Evolutionary conservation across 1,140 invertebrate genomes (phyloP), one percentile per base, ranked within the genome.

Genomic region (Eulimnadia texana): DNA sequence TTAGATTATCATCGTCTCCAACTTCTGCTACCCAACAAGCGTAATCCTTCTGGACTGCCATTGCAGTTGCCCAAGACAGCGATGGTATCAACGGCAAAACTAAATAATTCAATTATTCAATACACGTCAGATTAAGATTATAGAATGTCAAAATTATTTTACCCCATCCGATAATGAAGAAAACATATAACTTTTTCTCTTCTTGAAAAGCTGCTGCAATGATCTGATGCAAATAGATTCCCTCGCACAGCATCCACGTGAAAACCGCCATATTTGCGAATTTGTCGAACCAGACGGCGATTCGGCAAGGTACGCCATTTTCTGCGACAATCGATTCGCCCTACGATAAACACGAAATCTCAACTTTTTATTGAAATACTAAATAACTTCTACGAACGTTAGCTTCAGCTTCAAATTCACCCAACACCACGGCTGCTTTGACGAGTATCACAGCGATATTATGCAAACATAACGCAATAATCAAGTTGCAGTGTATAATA

Each of bases 231-330:
- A 81, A 67, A 65, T 79, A 80, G 24, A 79, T 70, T 1, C 77
- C 79, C 64, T 80, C 79, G 0, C 79, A 68, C n/a, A 81, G 65
- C 80, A 82, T 81, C 64, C 77, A 79, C 0, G 77, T 72, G 65
- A 79, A 82, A 2, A 79, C 77, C 0, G 74, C 71, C 64, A 78
- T 77, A 2, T 70, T 74, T 0, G 76, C 72, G 0, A 74, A 56
- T 23, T 75, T 73, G 58, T 79, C 76, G 0, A 75, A 65, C 22
- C 76, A 70, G 0, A 77, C 72, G n/a, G 81, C 66, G 1, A 75
- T 49, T 22, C 74, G 72, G 60, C 80, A 82, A 1, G 22, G 71
- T 3, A 67, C 66, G 0, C 72, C 67, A 63, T 81, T 77, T 0
- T 67, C 62, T 0, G 72, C 72, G 74, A 81, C 75, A 0, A 73